phyloP scores from a whole-genome alignment of 1,140 invertebrate species.

The Penaeus japonicus region DNA sequence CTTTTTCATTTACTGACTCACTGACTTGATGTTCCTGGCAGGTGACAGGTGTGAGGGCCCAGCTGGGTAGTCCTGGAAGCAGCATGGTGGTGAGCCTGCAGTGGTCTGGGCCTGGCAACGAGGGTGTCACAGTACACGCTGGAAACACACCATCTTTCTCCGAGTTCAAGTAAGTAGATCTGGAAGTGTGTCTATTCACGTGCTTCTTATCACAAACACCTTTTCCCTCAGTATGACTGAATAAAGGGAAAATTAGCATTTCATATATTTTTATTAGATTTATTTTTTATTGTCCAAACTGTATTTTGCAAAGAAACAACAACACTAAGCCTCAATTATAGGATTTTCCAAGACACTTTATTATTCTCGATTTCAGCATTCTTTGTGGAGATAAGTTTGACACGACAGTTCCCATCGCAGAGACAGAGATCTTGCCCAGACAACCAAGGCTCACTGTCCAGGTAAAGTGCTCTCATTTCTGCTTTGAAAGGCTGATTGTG shows the following conservation, averaged over 20 bases:
- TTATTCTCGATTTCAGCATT: neutral
- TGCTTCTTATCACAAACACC: neutral
- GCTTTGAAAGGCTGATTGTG: no score
- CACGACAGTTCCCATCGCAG: constrained; percentile 4
- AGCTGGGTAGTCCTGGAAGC: constrained; percentile 8
- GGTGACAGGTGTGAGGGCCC: constrained; percentile 33
- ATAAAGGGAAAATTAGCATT: no score
- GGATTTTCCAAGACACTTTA: neutral
- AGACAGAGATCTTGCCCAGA: constrained; percentile 26
- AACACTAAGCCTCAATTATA: neutral
- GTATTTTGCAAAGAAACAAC: neutral
- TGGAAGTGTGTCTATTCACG: neutral
- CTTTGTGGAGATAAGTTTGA: constrained; percentile 29
- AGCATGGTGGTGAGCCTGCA: constrained; percentile 24
- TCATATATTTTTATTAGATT: no score
- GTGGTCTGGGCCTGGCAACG: constrained; percentile 60
- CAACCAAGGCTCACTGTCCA: constrained; percentile 11
- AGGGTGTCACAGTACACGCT: constrained; percentile 60
- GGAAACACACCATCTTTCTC: constrained; percentile 32
- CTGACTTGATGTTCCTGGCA: neutral
- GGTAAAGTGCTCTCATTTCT: neutral
- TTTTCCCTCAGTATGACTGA: neutral
- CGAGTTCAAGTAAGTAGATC: constrained; percentile 41
- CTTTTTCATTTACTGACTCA: neutral
- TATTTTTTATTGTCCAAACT: neutral